Evolutionary conservation across 1,140 invertebrate species (phyloP).

Genomic region (Lethrus apterus): DNA sequence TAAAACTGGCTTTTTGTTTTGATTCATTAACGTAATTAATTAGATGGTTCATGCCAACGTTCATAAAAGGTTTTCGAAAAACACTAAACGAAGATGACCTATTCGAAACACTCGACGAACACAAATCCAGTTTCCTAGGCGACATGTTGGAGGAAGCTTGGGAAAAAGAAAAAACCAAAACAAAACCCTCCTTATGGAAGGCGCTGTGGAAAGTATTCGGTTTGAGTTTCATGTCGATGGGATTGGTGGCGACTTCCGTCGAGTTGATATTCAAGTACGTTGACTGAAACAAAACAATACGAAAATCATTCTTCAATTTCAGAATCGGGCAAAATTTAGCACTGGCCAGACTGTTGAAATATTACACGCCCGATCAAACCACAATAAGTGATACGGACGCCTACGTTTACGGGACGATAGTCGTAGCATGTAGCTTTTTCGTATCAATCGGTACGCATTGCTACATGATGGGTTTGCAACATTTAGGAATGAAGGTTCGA

Average conservation of each 20-base stretch:
- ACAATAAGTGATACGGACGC: constrained; percentile 10
- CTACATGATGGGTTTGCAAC: constrained; percentile 60
- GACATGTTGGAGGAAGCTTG: constrained; percentile 14
- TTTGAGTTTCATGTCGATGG: constrained; percentile 7
- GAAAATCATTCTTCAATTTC: constrained; percentile 15
- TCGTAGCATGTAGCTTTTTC: constrained; percentile 1
- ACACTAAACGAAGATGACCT: constrained; percentile 14
- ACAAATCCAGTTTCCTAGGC: constrained; percentile 11
- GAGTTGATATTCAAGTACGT: constrained; percentile 12
- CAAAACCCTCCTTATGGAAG: constrained; percentile 12
- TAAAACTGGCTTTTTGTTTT: no score
- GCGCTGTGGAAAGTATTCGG: constrained; percentile 12
- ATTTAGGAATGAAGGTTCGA: constrained; percentile 65
- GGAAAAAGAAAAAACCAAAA: constrained; percentile 10
- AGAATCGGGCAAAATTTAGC: constrained; percentile 20
- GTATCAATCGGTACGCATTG: constrained; percentile 45
- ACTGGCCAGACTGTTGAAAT: constrained; percentile 21
- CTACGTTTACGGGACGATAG: constrained; percentile 11
- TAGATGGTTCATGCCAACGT: constrained; percentile 16
- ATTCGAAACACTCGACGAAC: constrained; percentile 7
- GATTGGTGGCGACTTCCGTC: constrained; percentile 1
- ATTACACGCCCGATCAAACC: constrained; percentile 15
- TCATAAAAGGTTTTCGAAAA: constrained; percentile 13
- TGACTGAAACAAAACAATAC: background rate
- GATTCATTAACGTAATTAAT: no score